Conservation (phyloP, 1,140 invertebrate species). For the Musca vetustissima region DNA sequence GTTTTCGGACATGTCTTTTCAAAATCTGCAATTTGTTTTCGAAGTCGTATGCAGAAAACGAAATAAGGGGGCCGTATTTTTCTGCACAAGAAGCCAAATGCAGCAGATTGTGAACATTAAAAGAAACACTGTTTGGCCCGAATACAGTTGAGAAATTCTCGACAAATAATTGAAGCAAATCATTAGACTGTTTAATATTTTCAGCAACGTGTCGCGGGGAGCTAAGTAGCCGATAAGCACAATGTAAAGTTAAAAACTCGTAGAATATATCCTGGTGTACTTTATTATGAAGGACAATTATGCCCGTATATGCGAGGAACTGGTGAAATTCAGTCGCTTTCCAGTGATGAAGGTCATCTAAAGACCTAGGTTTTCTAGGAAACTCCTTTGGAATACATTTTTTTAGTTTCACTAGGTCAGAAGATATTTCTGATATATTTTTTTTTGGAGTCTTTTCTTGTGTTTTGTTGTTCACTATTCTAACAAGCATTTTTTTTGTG, state of each 20-base stretch:
- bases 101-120: conserved; percentile 2
- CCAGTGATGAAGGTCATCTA: conserved; percentile 9
- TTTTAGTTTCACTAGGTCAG: background rate
- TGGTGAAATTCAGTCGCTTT: conserved; percentile 21
- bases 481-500: conserved; percentile 2
- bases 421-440: background rate
- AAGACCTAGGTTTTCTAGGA: background rate
- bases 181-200: conserved; percentile 6
- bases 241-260: conserved; percentile 16
- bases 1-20: conserved; percentile 17
- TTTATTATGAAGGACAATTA: background rate
- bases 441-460: conserved; percentile 6
- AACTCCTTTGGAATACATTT: conserved; percentile 4
- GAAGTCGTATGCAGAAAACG: conserved; percentile 18
- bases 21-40: conserved; percentile 14
- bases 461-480: conserved; percentile 3
- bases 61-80: background rate
- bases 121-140: background rate
- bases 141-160: conserved; percentile 18
- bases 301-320: background rate
- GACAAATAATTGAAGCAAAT: conserved; percentile 21
- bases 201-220: background rate
- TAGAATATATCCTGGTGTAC: conserved; percentile 8
- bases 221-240: conserved; percentile 8
- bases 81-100: conserved; percentile 9